Percentiles rank a stretch among this genome's conserved stretches.
phyloP scores from a whole-genome alignment of 2,113 vertebrate species.

The Brevimyrus niger region DNA sequence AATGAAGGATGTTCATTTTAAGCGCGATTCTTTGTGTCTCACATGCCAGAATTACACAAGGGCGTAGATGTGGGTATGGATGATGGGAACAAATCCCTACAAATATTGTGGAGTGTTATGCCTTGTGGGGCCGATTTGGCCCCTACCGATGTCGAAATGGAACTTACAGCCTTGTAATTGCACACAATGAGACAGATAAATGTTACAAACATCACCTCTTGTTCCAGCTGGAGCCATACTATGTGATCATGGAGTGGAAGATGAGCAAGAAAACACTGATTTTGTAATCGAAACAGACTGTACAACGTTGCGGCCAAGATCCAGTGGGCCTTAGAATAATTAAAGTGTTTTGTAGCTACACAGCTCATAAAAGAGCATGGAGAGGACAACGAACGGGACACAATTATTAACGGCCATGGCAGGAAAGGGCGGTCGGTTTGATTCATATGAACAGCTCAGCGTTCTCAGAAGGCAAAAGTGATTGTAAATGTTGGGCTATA shows the following conservation, averaged over 20 bases:
- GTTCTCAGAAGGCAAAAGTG: conserved; percentile 23
- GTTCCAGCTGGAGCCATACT: neutral
- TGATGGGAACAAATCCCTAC: neutral
- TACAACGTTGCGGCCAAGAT: conserved; percentile 2
- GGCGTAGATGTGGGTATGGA: neutral
- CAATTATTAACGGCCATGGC: conserved; percentile 31
- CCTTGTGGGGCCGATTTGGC: neutral
- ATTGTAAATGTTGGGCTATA: conserved; percentile 32
- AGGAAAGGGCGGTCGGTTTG: conserved; percentile 24
- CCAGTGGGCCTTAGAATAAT: conserved; percentile 16
- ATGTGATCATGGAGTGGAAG: neutral
- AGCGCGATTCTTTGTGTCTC: neutral
- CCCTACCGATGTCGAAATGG: neutral
- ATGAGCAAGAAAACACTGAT: neutral
- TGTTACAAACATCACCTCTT: neutral
- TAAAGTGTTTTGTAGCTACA: conserved; percentile 15
- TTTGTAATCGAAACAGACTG: neutral
- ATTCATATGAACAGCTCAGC: conserved; percentile 27
- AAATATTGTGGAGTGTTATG: neutral
- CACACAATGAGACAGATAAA: neutral
- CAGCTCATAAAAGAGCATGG: conserved; percentile 20
- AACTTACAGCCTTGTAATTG: neutral
- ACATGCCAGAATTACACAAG: neutral
- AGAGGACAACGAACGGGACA: conserved; percentile 21
- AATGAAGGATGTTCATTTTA: neutral